phyloP scores from a whole-genome alignment of 2,113 vertebrate species.

The Zapornia atra region DNA sequence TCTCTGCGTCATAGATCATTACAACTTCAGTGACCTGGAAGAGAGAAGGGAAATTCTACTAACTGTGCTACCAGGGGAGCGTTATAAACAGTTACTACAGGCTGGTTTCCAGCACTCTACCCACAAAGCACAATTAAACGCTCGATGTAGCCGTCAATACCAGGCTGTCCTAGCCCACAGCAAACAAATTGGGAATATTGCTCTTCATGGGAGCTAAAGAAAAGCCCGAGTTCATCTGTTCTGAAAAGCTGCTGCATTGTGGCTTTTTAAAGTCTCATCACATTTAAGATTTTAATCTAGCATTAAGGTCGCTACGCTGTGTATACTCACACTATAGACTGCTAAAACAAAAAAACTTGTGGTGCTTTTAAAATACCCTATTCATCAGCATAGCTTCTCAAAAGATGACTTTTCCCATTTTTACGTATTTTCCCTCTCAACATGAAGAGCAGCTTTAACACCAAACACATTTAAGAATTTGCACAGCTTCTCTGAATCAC shows the following conservation, averaged over 20 bases:
- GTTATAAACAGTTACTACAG: neutral
- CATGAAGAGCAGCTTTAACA: neutral
- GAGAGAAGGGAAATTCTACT: conserved; percentile 59
- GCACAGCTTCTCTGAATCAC: neutral
- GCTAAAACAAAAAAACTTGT: neutral
- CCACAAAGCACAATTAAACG: neutral
- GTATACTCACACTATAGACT: neutral
- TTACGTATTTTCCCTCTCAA: neutral
- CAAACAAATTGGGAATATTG: neutral
- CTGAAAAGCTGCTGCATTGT: neutral
- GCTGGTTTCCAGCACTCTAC: neutral
- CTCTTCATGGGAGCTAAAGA: neutral
- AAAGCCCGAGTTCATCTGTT: neutral
- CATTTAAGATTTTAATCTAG: neutral
- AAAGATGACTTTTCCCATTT: neutral
- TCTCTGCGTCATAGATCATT: conserved; percentile 99
- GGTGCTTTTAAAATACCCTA: neutral
- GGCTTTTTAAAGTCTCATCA: neutral
- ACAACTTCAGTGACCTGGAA: conserved; percentile 99
- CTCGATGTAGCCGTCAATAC: neutral
- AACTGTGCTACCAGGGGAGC: conserved; percentile 21
- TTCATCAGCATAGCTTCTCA: neutral
- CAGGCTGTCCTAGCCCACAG: neutral
- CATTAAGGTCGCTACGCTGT: neutral
- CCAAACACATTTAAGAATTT: neutral